These are phyloP conservation scores for Bettongia penicillata DNA, from an alignment of 2,113 vertebrate species.

Conservation along the genomic window DNA sequence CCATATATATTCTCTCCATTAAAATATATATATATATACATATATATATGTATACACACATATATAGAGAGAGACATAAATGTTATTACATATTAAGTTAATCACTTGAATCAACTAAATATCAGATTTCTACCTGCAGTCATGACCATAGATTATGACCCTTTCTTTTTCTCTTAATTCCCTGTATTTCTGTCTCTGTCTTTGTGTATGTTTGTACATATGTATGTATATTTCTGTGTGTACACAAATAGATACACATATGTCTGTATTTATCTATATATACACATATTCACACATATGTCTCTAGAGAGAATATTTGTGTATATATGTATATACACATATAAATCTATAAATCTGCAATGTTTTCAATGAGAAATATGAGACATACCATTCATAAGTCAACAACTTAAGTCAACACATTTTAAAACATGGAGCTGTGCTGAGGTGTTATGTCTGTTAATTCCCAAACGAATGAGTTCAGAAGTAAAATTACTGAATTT, in stretches of 20 bases:
- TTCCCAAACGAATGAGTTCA: conserved; percentile 45
- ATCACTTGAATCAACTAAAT: conserved; percentile 4
- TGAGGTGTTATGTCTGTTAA: conserved; percentile 57
- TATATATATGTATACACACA: neutral
- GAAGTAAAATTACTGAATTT: conserved; percentile 53
- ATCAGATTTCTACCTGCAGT: conserved; percentile 19
- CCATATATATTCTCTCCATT: neutral
- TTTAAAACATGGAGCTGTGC: conserved; percentile 11
- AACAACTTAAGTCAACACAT: conserved; percentile 42
- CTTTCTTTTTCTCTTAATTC: too few relatives aligned
- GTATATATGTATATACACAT: neutral
- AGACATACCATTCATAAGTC: conserved; percentile 14
- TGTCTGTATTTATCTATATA: neutral
- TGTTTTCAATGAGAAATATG: conserved; percentile 22
- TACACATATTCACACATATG: neutral
- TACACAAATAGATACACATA: conserved; percentile 2
- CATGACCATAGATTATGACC: neutral
- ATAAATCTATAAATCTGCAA: conserved; percentile 6
- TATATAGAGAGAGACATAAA: conserved; percentile 20
- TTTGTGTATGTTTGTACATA: neutral
- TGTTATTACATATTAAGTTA: neutral
- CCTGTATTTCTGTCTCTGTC: too few relatives aligned
- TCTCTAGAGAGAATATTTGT: neutral
- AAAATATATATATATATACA: neutral
- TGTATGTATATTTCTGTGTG: neutral